Conservation (phyloP, 2,113 vertebrate genomes). For the Perccottus glenii region DNA sequence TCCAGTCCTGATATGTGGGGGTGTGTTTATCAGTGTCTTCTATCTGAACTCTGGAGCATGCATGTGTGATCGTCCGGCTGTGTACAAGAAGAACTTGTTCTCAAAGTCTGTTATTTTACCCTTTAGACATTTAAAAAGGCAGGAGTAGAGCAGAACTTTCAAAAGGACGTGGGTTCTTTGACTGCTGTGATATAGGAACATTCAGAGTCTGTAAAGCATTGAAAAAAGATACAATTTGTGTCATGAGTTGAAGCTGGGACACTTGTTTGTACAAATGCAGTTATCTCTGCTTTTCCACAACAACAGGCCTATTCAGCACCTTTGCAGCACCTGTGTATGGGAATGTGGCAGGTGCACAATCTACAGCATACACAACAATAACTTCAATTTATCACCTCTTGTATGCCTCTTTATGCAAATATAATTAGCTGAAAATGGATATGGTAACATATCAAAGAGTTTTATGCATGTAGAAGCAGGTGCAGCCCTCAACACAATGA, state of each 20-base stretch:
- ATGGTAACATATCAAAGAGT: constrained; percentile 1
- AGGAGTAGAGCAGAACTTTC: not conserved
- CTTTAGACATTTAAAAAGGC: too few species aligned
- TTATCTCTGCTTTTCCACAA: not conserved
- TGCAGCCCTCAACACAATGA: constrained; percentile 31
- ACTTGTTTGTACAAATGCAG: constrained; percentile 11
- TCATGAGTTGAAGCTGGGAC: constrained; percentile 1
- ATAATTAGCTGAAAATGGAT: constrained; percentile 41
- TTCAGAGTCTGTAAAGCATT: too few species aligned
- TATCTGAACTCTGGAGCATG: not conserved
- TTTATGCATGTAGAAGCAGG: constrained; percentile 18
- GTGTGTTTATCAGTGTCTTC: constrained; percentile 2
- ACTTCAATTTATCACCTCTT: constrained; percentile 45
- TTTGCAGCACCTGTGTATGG: constrained; percentile 34
- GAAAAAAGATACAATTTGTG: not conserved
- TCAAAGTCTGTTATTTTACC: too few species aligned
- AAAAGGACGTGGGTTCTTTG: too few species aligned
- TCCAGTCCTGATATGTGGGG: constrained; percentile 3
- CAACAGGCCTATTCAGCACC: constrained; percentile 28
- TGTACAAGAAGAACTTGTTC: too few species aligned
- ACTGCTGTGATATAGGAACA: not conserved
- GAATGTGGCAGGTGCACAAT: constrained; percentile 22
- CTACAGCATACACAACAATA: constrained; percentile 33
- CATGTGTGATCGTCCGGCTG: too few species aligned
- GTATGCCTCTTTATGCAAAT: constrained; percentile 23